Evolutionary conservation across 2,113 vertebrate species (phyloP).

Genomic region (Anoura caudifer): DNA sequence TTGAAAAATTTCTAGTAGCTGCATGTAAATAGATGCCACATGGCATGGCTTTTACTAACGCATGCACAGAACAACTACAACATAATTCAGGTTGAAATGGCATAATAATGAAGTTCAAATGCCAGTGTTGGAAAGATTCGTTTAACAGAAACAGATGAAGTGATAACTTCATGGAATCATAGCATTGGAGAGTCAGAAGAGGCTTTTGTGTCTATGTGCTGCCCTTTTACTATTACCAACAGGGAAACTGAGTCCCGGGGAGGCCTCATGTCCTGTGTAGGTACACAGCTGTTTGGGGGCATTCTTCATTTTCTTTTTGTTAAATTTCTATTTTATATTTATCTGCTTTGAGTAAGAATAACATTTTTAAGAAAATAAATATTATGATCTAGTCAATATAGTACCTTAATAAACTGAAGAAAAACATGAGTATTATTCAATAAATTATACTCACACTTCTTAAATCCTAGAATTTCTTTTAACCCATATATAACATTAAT

Average conservation of each 20-base stretch:
- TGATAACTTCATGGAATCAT: neutral
- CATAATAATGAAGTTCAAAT: conserved; percentile 51
- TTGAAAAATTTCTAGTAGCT: conserved; percentile 58
- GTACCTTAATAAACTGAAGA: neutral
- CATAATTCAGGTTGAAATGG: conserved; percentile 55
- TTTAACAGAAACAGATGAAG: conserved; percentile 26
- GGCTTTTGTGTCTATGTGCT: neutral
- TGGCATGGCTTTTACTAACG: conserved; percentile 32
- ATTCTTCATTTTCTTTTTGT: neutral
- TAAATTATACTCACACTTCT: neutral
- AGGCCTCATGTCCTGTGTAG: neutral
- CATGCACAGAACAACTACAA: conserved; percentile 11
- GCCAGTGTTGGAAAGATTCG: neutral
- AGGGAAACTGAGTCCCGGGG: neutral
- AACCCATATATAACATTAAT: neutral
- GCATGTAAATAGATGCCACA: conserved; percentile 7
- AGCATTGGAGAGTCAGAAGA: neutral
- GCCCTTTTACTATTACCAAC: neutral
- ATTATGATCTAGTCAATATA: neutral
- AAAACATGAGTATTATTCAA: neutral
- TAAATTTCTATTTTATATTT: neutral
- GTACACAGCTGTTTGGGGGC: neutral
- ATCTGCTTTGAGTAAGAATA: neutral
- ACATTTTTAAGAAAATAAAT: neutral
- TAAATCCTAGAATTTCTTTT: neutral